Percentiles rank a stretch among this genome's conserved stretches.
Conservation (phyloP, 2,797 vertebrate genomes). For the Bovichtus diacanthus region DNA sequence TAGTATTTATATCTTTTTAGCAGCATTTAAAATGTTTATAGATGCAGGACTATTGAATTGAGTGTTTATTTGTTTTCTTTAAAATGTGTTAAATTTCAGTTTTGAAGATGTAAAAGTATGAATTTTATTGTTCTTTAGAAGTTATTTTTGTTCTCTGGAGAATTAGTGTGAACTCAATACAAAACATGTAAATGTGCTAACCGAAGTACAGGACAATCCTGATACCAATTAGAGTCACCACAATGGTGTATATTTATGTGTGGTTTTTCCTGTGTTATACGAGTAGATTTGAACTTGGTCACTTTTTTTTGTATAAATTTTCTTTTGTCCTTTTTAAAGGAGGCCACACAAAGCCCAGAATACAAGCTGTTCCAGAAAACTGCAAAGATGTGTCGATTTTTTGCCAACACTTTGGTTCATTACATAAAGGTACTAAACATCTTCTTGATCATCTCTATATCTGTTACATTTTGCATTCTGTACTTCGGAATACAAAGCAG, state of each 20-base stretch:
- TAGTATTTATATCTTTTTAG: background rate
- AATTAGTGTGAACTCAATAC: background rate
- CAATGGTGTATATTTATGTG: background rate
- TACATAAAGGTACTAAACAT: conserved; percentile 91
- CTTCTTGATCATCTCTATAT: background rate
- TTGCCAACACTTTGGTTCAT: conserved; percentile 94
- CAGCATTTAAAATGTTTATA: conserved; percentile 1
- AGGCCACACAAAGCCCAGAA: conserved; percentile 83
- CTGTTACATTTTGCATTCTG: background rate
- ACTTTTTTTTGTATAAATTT: conserved; percentile 19
- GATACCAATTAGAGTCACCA: background rate
- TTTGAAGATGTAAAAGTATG: background rate
- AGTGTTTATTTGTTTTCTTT: background rate
- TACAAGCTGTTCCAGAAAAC: conserved; percentile 93
- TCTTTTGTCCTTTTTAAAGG: conserved; percentile 77
- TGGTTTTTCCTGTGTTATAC: conserved; percentile 25
- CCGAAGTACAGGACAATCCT: background rate
- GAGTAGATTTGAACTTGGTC: background rate
- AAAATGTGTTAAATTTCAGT: background rate
- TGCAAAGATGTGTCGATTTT: conserved; percentile 94
- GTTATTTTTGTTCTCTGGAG: background rate
- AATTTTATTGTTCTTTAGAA: background rate
- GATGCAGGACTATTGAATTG: background rate
- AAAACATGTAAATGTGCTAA: background rate
- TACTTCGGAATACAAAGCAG: background rate